These are phyloP conservation scores for Vanacampus margaritifer DNA, from an alignment of 2,113 vertebrate genomes.

Conservation along the genomic window DNA sequence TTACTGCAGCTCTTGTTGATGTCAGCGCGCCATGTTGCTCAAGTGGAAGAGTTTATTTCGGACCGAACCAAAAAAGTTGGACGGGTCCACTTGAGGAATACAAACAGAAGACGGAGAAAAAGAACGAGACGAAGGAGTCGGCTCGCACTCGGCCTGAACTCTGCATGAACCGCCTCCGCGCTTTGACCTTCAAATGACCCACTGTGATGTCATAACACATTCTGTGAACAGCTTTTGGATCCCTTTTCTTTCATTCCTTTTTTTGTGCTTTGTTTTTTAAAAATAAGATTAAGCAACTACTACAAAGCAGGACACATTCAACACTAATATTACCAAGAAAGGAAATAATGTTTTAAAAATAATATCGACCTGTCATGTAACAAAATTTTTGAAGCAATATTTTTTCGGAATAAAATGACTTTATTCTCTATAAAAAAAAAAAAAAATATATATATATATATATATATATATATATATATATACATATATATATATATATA, in stretches of 20 bases:
- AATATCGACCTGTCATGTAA: too few relatives aligned
- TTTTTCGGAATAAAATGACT: background rate
- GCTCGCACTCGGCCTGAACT: background rate
- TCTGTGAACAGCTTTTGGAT: conserved; percentile 1
- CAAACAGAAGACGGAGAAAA: background rate
- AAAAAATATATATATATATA: too few relatives aligned
- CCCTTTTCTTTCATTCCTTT: conserved; percentile 8
- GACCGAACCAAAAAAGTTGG: background rate
- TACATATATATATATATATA: too few relatives aligned
- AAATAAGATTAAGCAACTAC: background rate
- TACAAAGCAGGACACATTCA: background rate
- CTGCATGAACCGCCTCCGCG: background rate
- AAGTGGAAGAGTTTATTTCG: background rate
- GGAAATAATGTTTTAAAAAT: too few relatives aligned
- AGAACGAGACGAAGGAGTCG: background rate
- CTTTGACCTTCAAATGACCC: background rate
- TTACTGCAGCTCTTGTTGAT: background rate
- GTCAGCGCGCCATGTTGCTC: background rate
- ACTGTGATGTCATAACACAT: background rate
- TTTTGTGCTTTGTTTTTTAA: background rate
- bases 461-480: too few relatives aligned
- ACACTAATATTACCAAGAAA: background rate
- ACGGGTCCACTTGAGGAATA: background rate
- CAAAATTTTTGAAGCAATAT: too few relatives aligned
- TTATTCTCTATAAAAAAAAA: background rate